Evolutionary conservation across 1,140 invertebrate species (phyloP).

Genomic region (Aphaenogaster ashmeadi): DNA sequence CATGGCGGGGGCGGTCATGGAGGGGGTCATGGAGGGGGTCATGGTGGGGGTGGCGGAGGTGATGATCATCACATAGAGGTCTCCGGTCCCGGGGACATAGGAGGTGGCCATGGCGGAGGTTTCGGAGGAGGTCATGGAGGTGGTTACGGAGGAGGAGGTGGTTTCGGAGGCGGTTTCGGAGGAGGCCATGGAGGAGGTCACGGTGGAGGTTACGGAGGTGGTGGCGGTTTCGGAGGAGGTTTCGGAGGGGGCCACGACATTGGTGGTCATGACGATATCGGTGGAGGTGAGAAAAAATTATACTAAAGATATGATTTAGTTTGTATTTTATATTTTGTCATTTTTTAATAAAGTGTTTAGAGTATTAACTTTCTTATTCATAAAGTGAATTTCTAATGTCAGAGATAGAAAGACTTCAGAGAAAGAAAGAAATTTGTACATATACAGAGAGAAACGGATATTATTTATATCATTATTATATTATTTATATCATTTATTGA

Average conservation of each 20-base stretch:
- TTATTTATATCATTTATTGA: neutral
- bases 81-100: constrained; percentile 62
- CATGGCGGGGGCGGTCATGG: constrained; percentile 77
- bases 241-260: constrained; percentile 30
- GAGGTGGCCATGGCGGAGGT: constrained; percentile 56
- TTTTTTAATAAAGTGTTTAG: neutral
- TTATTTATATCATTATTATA: neutral
- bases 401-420: neutral
- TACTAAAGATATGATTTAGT: neutral
- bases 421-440: neutral
- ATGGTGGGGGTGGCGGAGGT: constrained; percentile 69
- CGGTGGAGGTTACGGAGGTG: constrained; percentile 41
- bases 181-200: constrained; percentile 60
- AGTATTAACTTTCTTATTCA: neutral
- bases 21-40: constrained; percentile 64
- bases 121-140: constrained; percentile 71
- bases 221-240: constrained; percentile 67
- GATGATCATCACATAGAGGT: constrained; percentile 68
- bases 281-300: constrained; percentile 43
- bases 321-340: neutral
- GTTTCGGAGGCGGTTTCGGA: constrained; percentile 60
- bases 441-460: neutral
- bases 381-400: neutral
- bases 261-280: constrained; percentile 27
- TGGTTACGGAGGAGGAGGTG: constrained; percentile 61